phyloP scores from a whole-genome alignment of 2,797 vertebrate species.

The Leptatherina wallacei region DNA sequence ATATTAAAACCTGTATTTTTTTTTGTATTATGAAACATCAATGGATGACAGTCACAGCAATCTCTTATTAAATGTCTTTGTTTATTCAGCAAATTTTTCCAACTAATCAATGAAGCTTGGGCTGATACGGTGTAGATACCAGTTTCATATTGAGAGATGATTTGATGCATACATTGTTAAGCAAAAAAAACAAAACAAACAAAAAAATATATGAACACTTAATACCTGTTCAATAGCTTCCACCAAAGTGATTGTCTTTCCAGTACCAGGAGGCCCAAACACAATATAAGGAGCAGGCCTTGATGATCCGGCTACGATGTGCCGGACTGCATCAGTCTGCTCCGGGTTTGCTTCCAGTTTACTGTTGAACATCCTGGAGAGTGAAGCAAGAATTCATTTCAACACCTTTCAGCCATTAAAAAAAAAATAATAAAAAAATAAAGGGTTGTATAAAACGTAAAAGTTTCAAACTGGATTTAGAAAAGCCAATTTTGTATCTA shows the following conservation, averaged over 20 bases:
- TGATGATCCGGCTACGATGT: conserved; percentile 88
- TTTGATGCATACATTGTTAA: neutral
- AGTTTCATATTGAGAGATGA: neutral
- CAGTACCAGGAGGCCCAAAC: conserved; percentile 95
- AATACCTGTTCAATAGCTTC: conserved; percentile 71
- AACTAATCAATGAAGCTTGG: neutral
- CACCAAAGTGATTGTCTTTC: conserved; percentile 72
- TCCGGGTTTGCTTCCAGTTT: conserved; percentile 87
- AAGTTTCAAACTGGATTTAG: neutral
- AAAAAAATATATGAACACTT: neutral
- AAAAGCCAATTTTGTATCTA: neutral
- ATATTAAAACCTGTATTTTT: too few relatives aligned
- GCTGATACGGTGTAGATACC: neutral
- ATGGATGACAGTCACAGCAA: too few relatives aligned
- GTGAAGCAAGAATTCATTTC: neutral
- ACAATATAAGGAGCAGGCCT: conserved; percentile 93
- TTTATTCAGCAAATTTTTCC: too few relatives aligned
- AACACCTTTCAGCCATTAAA: neutral
- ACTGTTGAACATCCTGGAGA: conserved; percentile 85
- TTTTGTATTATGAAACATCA: neutral
- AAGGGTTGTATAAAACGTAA: too few relatives aligned
- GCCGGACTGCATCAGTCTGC: conserved; percentile 85
- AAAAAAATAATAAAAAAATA: too few relatives aligned
- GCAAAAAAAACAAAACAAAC: too few relatives aligned
- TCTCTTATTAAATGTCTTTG: too few relatives aligned